A percentile compares a stretch with the other conserved stretches of the same genome.
Conservation (phyloP, 2,797 vertebrate genomes). For the Chromis chromis region DNA sequence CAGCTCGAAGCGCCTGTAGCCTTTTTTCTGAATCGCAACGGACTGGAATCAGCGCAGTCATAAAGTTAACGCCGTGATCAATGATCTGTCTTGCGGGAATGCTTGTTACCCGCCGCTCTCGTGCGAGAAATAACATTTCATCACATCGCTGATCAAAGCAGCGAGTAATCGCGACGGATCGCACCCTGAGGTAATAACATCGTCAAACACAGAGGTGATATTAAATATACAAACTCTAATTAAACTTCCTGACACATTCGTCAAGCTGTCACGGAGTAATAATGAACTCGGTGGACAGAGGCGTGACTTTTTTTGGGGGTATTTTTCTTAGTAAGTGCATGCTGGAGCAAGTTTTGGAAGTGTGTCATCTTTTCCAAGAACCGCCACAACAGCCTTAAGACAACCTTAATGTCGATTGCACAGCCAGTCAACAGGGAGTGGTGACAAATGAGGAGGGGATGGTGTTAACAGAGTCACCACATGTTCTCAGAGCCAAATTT, state of each 20-base stretch:
- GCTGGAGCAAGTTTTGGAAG: constrained; percentile 43
- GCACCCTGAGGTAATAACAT: constrained; percentile 35
- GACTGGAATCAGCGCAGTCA: constrained; percentile 54
- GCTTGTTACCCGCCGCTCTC: constrained; percentile 25
- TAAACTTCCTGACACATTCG: constrained; percentile 55
- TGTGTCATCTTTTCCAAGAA: constrained; percentile 17
- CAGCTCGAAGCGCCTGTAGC: constrained; percentile 45
- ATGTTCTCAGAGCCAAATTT: neutral
- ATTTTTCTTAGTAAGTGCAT: neutral
- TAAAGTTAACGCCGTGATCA: constrained; percentile 48
- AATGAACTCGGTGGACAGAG: constrained; percentile 40
- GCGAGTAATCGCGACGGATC: constrained; percentile 43
- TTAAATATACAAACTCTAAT: constrained; percentile 61
- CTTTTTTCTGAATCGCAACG: constrained; percentile 35
- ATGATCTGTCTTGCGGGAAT: constrained; percentile 44
- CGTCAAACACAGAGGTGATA: constrained; percentile 52
- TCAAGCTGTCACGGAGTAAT: constrained; percentile 54
- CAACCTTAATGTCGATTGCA: constrained; percentile 18
- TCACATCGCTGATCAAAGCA: constrained; percentile 51
- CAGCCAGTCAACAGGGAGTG: constrained; percentile 9
- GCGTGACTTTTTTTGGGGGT: neutral
- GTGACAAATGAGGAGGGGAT: constrained; percentile 4
- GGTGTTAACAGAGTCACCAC: constrained; percentile 21
- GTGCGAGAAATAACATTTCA: constrained; percentile 52
- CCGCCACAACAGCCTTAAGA: neutral